These are phyloP conservation scores for Gymnoscopelus braueri DNA, from an alignment of 2,797 vertebrate genomes.

Conservation along the genomic window DNA sequence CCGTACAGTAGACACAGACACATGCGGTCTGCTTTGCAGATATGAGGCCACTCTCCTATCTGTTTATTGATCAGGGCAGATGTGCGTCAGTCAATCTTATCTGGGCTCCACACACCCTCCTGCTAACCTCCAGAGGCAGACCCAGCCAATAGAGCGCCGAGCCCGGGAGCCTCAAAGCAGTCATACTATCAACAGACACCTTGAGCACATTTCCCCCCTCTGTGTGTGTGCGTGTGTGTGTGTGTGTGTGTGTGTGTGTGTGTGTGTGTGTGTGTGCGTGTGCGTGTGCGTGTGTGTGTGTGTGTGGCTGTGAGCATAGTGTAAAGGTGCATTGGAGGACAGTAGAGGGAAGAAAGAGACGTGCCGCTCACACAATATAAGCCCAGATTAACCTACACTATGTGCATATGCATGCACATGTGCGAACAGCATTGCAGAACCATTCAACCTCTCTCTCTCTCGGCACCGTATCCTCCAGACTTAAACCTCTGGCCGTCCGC, in stretches of 20 bases:
- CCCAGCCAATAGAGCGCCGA: constrained; percentile 51
- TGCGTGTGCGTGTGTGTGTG: constrained; percentile 26
- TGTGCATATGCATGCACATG: constrained; percentile 21
- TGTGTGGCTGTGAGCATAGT: constrained; percentile 34
- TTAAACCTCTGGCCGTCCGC: constrained; percentile 59
- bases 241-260: constrained; percentile 24
- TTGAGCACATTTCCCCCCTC: constrained; percentile 64
- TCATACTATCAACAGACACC: constrained; percentile 68
- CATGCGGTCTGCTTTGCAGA: constrained; percentile 68
- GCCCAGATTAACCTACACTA: constrained; percentile 37
- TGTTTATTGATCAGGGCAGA: constrained; percentile 79
- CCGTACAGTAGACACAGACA: constrained; percentile 58
- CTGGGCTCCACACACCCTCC: constrained; percentile 73
- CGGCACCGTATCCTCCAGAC: not conserved
- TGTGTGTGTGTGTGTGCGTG: constrained; percentile 16
- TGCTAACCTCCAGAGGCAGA: constrained; percentile 64
- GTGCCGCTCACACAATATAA: constrained; percentile 45
- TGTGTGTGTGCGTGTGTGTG: not conserved
- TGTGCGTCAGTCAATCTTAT: constrained; percentile 84
- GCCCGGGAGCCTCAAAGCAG: constrained; percentile 56
- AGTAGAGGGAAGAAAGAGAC: constrained; percentile 28
- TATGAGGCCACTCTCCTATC: constrained; percentile 74
- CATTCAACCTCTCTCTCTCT: not conserved
- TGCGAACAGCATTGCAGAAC: not conserved
- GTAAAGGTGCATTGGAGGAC: constrained; percentile 59